Evolutionary conservation across 1,140 invertebrate species (phyloP), one percentile per base, ranked within the genome.

Genomic region (Chrysomallon squamiferum): DNA sequence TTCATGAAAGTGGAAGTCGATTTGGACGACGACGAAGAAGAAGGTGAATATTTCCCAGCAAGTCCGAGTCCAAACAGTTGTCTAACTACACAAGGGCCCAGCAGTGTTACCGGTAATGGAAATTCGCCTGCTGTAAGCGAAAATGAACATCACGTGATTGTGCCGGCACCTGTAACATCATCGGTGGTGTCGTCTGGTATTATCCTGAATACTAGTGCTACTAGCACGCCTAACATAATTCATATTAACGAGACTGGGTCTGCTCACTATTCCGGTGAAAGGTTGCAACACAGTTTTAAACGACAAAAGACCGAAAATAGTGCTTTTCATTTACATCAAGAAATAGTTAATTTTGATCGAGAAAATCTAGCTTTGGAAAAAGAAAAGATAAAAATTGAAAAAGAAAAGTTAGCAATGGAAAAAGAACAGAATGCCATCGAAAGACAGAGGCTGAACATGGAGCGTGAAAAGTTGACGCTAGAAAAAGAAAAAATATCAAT

Each of bases 341-440:
- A 54, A 29, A 54, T 54, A 27, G 29, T 54, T 2, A 25, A 54
- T 11, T 30, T 54, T 1, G 50, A 54, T 30, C 50, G 50, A 25
- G 50, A 54, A 30, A 54, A 54, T 29, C 50, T 54, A 25, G 15
- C 50, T 15, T 30, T 54, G 22, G 50, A 54, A 30, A 54, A 54
- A 54, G 50, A 54, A 22, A 54, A 54, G 29, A 3, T 54, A 30
- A 54, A 54, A 54, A 54, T 54, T 20, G 50, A 54, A 54, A 54
- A 54, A 22, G 50, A 54, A 30, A 54, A 54, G 29, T 22, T 54
- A 18, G 22, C 50, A 13, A 54, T 54, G 50, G 50, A 54, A 30
- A 54, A 54, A 27, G 50, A 54, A 30, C 50, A 54, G 29, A 25
- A 20, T 25, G 50, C 50, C 3, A 54, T 54, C 22, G 50, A 54